These are phyloP conservation scores for Macquaria australasica DNA, from an alignment of 2,113 vertebrate species.

Conservation along the genomic window DNA sequence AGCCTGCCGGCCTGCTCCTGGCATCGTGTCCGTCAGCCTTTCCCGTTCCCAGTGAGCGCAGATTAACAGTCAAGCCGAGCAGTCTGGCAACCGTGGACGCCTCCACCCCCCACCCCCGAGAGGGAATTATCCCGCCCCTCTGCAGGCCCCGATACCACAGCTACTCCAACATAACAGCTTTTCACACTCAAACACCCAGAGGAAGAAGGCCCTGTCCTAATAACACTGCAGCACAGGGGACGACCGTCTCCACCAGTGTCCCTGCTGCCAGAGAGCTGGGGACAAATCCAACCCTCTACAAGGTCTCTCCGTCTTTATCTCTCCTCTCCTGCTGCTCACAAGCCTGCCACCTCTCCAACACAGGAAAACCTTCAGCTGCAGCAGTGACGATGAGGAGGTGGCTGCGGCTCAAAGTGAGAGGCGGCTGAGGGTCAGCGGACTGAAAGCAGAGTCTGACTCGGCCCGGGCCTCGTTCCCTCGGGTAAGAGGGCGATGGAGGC, in stretches of 20 bases:
- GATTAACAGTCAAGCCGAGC: constrained; percentile 74
- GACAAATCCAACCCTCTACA: constrained; percentile 31
- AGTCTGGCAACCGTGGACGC: constrained; percentile 48
- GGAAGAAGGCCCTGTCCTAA: constrained; percentile 41
- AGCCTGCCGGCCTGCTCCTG: constrained; percentile 64
- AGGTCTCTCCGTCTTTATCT: constrained; percentile 48
- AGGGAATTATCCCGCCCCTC: constrained; percentile 64
- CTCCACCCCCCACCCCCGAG: constrained; percentile 1
- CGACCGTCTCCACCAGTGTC: constrained; percentile 10
- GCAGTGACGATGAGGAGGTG: not conserved
- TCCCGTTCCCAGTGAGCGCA: constrained; percentile 36
- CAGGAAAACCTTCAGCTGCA: not conserved
- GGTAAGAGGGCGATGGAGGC: constrained; percentile 25
- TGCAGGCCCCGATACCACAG: constrained; percentile 56
- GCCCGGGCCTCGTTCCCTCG: not conserved
- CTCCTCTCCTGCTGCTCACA: constrained; percentile 59
- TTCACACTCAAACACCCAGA: constrained; percentile 67
- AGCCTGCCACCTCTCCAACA: constrained; percentile 19
- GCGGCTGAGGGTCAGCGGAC: constrained; percentile 34
- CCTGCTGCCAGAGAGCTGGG: constrained; percentile 21
- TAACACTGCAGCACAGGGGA: constrained; percentile 28
- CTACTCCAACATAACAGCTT: constrained; percentile 60
- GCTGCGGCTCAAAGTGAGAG: not conserved
- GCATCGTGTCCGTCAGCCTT: constrained; percentile 62
- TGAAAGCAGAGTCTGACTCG: constrained; percentile 56